phyloP scores from a whole-genome alignment of 1,140 invertebrate genomes.

The Drosophila ironensis region DNA sequence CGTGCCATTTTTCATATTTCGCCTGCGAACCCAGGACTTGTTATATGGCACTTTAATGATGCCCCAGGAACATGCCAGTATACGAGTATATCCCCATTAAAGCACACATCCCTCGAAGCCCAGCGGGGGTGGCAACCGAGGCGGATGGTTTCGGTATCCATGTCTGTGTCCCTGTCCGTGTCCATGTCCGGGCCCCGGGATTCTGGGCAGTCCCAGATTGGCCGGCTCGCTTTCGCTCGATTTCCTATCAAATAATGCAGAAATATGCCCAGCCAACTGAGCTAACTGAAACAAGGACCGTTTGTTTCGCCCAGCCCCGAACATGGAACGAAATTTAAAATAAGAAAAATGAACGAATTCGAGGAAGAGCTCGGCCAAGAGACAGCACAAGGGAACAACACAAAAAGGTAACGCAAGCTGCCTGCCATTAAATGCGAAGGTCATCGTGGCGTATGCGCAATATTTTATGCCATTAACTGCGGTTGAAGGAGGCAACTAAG shows the following conservation, averaged over 20 bases:
- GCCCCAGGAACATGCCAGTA: slow-evolving; percentile 28
- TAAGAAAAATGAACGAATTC: no score
- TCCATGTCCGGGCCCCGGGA: no score
- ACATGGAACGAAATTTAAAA: slow-evolving; percentile 37
- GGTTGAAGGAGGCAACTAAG: neutral
- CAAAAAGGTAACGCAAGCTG: slow-evolving; percentile 44
- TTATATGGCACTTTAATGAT: slow-evolving; percentile 51
- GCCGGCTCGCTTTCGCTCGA: slow-evolving; percentile 39
- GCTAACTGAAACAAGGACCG: slow-evolving; percentile 1
- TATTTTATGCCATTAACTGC: slow-evolving; percentile 42
- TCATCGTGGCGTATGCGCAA: slow-evolving; percentile 55
- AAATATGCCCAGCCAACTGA: slow-evolving; percentile 51
- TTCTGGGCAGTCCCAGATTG: neutral
- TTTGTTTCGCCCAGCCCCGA: slow-evolving; percentile 11
- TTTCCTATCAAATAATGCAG: slow-evolving; percentile 69
- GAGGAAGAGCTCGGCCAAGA: neutral
- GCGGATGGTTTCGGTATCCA: neutral
- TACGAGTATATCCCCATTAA: slow-evolving; percentile 31
- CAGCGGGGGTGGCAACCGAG: neutral
- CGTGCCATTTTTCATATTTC: slow-evolving; percentile 62
- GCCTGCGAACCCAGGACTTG: neutral
- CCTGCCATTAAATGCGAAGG: slow-evolving; percentile 26
- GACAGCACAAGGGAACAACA: no score
- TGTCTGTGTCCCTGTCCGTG: no score
- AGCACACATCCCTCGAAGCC: slow-evolving; percentile 16